phyloP scores from a whole-genome alignment of 2,797 vertebrate species.

The Eospalax fontanierii region DNA sequence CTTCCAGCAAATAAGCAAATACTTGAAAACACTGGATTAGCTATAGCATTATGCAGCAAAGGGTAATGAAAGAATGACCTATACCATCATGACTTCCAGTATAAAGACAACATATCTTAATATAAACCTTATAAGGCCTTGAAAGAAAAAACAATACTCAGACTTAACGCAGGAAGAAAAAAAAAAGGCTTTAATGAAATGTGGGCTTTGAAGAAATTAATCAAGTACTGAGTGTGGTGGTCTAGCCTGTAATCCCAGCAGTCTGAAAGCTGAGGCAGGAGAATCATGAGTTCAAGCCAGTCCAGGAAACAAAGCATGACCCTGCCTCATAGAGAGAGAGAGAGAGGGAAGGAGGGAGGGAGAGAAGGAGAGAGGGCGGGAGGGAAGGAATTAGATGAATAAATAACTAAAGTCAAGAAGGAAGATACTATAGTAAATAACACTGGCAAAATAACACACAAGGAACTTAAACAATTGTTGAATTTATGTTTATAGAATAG shows the following conservation, averaged over 20 bases:
- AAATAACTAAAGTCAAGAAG: background rate
- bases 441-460: background rate
- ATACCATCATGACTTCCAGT: background rate
- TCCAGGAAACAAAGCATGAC: no score
- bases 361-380: accelerated
- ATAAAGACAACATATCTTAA: background rate
- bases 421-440: background rate
- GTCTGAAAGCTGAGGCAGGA: no score
- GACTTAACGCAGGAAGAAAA: background rate
- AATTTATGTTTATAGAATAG: background rate
- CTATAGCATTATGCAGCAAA: background rate
- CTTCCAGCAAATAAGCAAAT: background rate
- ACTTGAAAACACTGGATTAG: background rate
- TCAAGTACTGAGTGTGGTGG: background rate
- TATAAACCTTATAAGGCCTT: background rate
- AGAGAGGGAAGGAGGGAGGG: accelerated
- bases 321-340: background rate
- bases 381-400: background rate
- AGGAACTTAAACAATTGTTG: background rate
- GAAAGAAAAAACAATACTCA: background rate
- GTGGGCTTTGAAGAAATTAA: background rate
- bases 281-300: background rate
- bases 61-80: background rate
- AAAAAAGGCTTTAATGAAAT: slow-evolving; percentile 23
- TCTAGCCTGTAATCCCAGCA: no score